Evolutionary conservation across 2,113 vertebrate genomes (phyloP).

Genomic region (Ellobius talpinus): DNA sequence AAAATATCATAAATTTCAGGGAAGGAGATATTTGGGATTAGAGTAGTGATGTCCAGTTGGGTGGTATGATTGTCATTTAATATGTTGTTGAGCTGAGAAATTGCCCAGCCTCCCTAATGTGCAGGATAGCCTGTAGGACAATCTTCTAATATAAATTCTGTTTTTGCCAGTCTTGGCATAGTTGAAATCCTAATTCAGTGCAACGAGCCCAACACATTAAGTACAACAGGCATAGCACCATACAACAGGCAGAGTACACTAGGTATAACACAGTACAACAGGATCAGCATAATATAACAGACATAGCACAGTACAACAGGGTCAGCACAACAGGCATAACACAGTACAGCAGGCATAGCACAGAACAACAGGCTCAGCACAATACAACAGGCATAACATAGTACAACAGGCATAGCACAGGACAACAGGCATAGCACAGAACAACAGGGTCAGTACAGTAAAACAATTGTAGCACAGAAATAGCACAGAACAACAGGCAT

Average conservation of each 20-base stretch:
- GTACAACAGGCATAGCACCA: background rate
- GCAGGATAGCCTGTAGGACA: background rate
- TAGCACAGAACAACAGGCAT: background rate
- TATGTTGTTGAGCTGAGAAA: background rate
- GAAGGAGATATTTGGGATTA: conserved; percentile 23
- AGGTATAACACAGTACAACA: background rate
- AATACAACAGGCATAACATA: background rate
- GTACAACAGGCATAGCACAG: background rate
- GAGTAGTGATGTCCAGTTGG: background rate
- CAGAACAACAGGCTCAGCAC: background rate
- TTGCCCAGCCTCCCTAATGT: background rate
- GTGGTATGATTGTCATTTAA: background rate
- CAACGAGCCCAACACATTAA: background rate
- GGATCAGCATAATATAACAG: background rate
- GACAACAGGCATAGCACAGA: background rate
- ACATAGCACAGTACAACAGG: background rate
- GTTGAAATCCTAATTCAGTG: background rate
- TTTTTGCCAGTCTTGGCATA: background rate
- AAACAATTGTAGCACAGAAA: background rate
- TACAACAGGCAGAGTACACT: background rate
- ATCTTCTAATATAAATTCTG: background rate
- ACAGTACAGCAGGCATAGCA: background rate
- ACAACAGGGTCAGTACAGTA: background rate
- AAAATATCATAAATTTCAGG: conserved; percentile 35
- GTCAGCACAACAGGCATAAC: background rate